Evolutionary conservation across 2,113 vertebrate species (phyloP).

Genomic region (Trogon surrucura): DNA sequence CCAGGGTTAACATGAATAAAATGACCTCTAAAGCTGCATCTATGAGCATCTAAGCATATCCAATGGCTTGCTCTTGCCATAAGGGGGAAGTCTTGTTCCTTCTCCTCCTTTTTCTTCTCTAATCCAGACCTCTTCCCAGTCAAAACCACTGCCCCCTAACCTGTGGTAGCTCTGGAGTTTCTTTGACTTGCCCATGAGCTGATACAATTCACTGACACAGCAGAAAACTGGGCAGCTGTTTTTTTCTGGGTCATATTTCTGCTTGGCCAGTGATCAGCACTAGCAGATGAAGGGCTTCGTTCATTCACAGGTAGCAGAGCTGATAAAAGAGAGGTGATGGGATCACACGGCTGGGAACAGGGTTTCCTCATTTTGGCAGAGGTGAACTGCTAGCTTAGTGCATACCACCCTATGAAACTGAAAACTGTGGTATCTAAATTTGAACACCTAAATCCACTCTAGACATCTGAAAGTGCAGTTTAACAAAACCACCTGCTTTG

Average conservation of each 20-base stretch:
- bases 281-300: neutral
- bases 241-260: neutral
- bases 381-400: neutral
- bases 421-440: neutral
- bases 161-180: neutral
- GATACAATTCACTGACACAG: neutral
- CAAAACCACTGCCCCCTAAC: neutral
- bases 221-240: neutral
- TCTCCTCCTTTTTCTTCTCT: neutral
- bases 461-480: neutral
- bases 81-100: constrained; percentile 57
- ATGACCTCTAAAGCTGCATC: neutral
- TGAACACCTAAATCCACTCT: neutral
- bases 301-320: neutral
- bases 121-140: neutral
- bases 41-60: neutral
- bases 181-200: neutral
- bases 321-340: neutral
- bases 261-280: neutral
- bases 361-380: neutral
- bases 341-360: neutral
- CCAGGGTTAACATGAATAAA: rapidly evolving
- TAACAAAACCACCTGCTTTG: neutral
- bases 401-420: neutral
- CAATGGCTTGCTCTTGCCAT: constrained; percentile 15